Evolutionary conservation across 2,888 invertebrate genomes (phyloP).

Genomic region (Aspidiotus destructor): DNA sequence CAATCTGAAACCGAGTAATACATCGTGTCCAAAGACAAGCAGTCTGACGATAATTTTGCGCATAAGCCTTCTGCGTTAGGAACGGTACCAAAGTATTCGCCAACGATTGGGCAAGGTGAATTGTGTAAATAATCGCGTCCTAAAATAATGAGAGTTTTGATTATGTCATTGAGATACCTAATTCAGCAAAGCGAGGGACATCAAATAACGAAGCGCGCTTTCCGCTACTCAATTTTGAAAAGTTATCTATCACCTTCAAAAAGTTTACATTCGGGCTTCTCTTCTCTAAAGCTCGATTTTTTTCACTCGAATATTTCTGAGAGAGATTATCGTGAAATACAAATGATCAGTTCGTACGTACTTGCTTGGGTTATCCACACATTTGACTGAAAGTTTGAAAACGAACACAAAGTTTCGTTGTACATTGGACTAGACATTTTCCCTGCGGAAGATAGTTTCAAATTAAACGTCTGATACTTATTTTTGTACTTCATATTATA

Average conservation of each 20-base stretch:
- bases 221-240: too few relatives aligned
- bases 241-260: too few relatives aligned
- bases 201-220: too few relatives aligned
- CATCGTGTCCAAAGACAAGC: constrained; percentile 55
- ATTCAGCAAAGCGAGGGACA: too few relatives aligned
- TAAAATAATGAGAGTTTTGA: constrained; percentile 35
- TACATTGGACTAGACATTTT: constrained; percentile 41
- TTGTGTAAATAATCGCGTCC: constrained; percentile 44
- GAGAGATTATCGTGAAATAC: too few relatives aligned
- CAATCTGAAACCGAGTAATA: constrained; percentile 57
- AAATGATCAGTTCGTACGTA: constrained; percentile 40
- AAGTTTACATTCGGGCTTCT: too few relatives aligned
- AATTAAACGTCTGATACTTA: background rate
- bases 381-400: constrained; percentile 47
- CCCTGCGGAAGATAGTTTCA: constrained; percentile 38
- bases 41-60: constrained; percentile 56
- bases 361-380: constrained; percentile 56
- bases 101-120: constrained; percentile 55
- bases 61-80: constrained; percentile 52
- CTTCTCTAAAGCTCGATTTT: too few relatives aligned
- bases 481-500: background rate
- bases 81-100: constrained; percentile 55
- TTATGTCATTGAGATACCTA: too few relatives aligned
- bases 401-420: constrained; percentile 44
- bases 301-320: too few relatives aligned